These are phyloP conservation scores for Misgurnus anguillicaudatus DNA, from an alignment of 2,113 vertebrate species.

Conservation along the genomic window DNA sequence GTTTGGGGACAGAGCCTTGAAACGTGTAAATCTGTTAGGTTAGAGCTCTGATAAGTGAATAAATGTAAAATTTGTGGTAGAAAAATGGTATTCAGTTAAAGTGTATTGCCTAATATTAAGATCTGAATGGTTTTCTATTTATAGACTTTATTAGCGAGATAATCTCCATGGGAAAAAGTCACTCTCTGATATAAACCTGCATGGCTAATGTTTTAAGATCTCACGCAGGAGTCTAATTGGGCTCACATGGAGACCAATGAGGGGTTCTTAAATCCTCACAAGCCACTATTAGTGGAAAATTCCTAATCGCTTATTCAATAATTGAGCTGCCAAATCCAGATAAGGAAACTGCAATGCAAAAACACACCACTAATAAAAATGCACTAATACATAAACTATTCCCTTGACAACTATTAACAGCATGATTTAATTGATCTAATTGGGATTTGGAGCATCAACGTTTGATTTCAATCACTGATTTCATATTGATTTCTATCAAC, in stretches of 20 bases:
- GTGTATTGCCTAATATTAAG: neutral
- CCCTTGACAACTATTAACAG: too few species aligned
- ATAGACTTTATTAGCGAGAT: neutral
- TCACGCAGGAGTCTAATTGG: constrained; percentile 7
- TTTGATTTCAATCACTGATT: too few species aligned
- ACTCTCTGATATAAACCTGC: neutral
- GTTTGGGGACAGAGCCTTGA: neutral
- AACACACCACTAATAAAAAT: neutral
- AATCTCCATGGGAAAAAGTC: constrained; percentile 24
- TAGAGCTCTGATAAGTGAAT: too few species aligned
- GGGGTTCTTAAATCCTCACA: neutral
- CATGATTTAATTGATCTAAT: too few species aligned
- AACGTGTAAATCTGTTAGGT: too few species aligned
- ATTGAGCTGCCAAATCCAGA: neutral
- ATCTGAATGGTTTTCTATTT: too few species aligned
- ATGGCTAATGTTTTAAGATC: neutral
- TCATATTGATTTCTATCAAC: too few species aligned
- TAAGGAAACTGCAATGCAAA: neutral
- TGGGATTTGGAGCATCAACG: too few species aligned
- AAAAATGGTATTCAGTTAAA: neutral
- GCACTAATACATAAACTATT: too few species aligned
- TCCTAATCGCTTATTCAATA: constrained; percentile 11
- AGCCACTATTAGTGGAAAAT: constrained; percentile 1
- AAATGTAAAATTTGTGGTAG: too few species aligned
- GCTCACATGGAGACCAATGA: neutral